Conservation (phyloP, 2,888 invertebrate genomes). For the Lutraria lutraria region DNA sequence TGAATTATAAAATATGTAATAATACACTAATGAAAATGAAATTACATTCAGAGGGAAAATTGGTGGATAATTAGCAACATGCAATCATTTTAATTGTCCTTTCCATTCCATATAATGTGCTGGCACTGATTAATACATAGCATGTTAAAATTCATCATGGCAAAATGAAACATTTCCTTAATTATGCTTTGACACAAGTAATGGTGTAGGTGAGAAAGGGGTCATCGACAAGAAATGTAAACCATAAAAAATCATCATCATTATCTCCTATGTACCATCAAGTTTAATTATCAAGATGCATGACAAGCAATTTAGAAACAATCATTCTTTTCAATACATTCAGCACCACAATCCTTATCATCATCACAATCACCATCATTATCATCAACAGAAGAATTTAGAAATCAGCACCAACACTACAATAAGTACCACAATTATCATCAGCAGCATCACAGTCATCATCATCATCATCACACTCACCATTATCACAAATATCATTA, state of each 20-base stretch:
- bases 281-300: not conserved
- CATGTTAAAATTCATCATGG: conserved; percentile 10
- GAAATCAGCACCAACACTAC: not conserved
- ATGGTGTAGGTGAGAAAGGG: not conserved
- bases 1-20: conserved; percentile 14
- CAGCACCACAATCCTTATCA: not conserved
- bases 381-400: too few relatives aligned
- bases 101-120: not conserved
- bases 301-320: not conserved
- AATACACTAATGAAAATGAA: not conserved
- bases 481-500: not conserved
- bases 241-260: not conserved
- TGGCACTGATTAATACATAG: not conserved
- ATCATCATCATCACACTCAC: not conserved
- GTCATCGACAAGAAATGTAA: not conserved
- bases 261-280: not conserved
- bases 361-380: not conserved
- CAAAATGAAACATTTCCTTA: not conserved
- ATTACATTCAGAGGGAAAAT: not conserved
- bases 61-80: not conserved
- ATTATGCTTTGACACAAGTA: not conserved
- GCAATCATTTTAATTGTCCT: not conserved
- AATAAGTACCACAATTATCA: not conserved
- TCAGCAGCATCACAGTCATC: not conserved
- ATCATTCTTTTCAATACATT: not conserved